phyloP scores from a whole-genome alignment of 2,888 invertebrate species.

The Melitaea athalia region DNA sequence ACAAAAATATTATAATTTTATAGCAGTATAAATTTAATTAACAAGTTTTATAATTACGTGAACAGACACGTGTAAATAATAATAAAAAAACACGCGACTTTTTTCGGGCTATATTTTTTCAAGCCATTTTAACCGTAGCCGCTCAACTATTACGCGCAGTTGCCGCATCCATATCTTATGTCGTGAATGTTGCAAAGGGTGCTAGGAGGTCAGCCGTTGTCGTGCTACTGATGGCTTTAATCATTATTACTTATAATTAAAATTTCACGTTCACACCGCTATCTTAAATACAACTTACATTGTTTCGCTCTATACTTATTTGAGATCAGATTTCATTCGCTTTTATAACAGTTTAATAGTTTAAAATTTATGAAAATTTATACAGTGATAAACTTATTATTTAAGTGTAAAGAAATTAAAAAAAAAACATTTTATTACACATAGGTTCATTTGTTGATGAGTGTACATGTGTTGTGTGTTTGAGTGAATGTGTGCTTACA shows the following conservation, averaged over 20 bases:
- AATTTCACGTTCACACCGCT: slow-evolving; percentile 51
- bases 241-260: slow-evolving; percentile 79
- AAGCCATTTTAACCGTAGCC: neutral
- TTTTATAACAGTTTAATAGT: too few species aligned
- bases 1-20: too few species aligned
- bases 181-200: slow-evolving; percentile 58
- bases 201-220: slow-evolving; percentile 76
- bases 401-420: too few species aligned
- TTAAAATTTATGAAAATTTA: too few species aligned
- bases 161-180: slow-evolving; percentile 52
- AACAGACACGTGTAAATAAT: neutral
- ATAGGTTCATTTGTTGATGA: too few species aligned
- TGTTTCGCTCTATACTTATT: neutral
- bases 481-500: too few species aligned
- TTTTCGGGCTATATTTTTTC: neutral
- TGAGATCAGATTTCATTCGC: neutral
- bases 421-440: too few species aligned
- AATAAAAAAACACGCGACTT: neutral
- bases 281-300: slow-evolving; percentile 48
- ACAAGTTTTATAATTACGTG: neutral
- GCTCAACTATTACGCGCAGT: slow-evolving; percentile 6
- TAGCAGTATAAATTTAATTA: neutral
- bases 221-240: slow-evolving; percentile 74
- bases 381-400: too few species aligned
- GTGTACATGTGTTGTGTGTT: too few species aligned